Base-by-base conservation (phyloP, 2,888 invertebrate genomes). In the Phengaris arion region DNA sequence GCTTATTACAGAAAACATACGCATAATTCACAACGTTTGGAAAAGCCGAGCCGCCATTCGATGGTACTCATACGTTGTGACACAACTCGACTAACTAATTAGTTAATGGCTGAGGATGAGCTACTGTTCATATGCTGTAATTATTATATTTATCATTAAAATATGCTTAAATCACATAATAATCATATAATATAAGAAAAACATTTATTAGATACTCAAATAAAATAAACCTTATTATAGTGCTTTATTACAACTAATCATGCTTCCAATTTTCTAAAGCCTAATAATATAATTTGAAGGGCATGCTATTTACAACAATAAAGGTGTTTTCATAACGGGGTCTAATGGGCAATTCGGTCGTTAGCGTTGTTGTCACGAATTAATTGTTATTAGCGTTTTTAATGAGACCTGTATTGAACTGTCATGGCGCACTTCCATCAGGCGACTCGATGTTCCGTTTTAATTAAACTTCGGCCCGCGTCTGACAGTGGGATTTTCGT, bases 371-470 rank as follows among this genome's bases (percentile, higher is more conserved):
- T 85, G 84, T 85, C 83, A 83, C 83, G 83, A 88, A 88, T 88
- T 88, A 86, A 87, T 89, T 88, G 86, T 88, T 89, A 89, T 89
- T 85, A 85, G 85, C 84, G 86, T 86, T 89, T 90, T 89, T 89
- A 90, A 91, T 91, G 89, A 89, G 84, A 83, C 83, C 85, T 78
- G 87, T 85, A 88, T 85, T 85, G 85, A 84, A 85, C 81, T 82
- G 82, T 83, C 82, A 80, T 79, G 82, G 80, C 79, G 78, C 79
- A 80, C 77, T 80, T 79, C 81, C 80, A 79, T 77, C 82, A 80
- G 82, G 81, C 82, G 52, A 35, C 52, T 52, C 72, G 83, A 84
- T 84, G 84, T 85, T 85, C 84, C 81, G 84, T 87, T 91, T 91
- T 91, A 91, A 91, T 91, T 90, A 91, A 90, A 89, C 83, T 84